Percentiles rank a stretch among this genome's conserved stretches.
Evolutionary conservation across 1,140 invertebrate species (phyloP).

Genomic region (Cephus cinctus): DNA sequence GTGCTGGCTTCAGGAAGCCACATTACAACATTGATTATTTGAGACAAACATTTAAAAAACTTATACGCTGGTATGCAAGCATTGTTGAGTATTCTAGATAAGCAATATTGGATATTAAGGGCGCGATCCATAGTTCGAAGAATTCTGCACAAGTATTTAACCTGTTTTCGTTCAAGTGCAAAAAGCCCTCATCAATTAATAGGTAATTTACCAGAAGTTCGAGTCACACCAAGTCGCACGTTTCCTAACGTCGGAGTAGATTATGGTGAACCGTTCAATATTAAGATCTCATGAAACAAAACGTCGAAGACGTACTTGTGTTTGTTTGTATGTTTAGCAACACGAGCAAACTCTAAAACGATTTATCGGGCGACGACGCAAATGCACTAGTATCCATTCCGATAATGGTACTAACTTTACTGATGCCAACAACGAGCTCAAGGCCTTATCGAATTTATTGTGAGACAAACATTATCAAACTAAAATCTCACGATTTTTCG

Average conservation of each 20-base stretch:
- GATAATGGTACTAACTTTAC: constrained; percentile 19
- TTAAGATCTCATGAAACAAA: constrained; percentile 24
- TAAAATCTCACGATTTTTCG: neutral
- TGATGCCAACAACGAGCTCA: constrained; percentile 12
- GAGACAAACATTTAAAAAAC: constrained; percentile 19
- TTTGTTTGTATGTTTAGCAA: constrained; percentile 29
- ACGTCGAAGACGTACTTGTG: constrained; percentile 30
- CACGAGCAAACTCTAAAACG: constrained; percentile 12
- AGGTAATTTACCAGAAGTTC: constrained; percentile 32
- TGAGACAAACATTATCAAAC: constrained; percentile 3
- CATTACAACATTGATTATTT: constrained; percentile 22
- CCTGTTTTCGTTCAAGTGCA: constrained; percentile 25
- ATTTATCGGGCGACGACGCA: constrained; percentile 14
- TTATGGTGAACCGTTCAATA: constrained; percentile 31
- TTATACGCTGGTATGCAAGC: constrained; percentile 31
- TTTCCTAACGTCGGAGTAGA: constrained; percentile 34
- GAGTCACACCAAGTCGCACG: constrained; percentile 26
- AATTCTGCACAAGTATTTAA: constrained; percentile 28
- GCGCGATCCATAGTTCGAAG: constrained; percentile 22
- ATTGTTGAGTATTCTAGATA: constrained; percentile 18
- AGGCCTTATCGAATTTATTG: neutral
- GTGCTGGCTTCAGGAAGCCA: constrained; percentile 16
- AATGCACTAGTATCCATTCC: constrained; percentile 6
- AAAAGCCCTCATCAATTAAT: constrained; percentile 27
- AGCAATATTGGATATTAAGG: constrained; percentile 30